Evolutionary conservation across 2,113 vertebrate species (phyloP), one percentile per base, ranked within the genome.

Genomic region (Triplophysa dalaica): DNA sequence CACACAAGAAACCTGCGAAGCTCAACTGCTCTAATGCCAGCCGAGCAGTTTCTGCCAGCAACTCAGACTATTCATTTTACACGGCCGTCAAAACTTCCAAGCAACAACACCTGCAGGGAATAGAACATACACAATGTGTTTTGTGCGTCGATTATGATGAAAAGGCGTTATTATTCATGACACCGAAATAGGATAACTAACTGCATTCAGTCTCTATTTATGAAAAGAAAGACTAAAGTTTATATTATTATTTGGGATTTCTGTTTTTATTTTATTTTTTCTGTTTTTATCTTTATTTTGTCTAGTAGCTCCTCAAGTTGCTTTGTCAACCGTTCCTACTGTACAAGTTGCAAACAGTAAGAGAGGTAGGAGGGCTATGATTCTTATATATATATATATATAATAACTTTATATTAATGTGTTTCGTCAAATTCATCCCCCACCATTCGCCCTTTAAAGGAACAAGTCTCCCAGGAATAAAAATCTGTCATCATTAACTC

Each of bases 331-430:
- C 90, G 93, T 95, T 93, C 94, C 95, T 93, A 94, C 95, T 88
- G 94, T 96, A 94, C 94, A 96, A 92, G 94, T 96, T 95, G 94
- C 95, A 94, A 96, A 96, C 94, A 95, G 95, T 94, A 96, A 97
- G 93, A 93, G 95, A 98, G 95, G 96, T 97, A 97, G 96, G 96
- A 96, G 88, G 92, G 92, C 93, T 93, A 89, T 90, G 91, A 94
- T 94, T 96, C 92, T 94, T 94, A 93, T 92, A 91, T 58, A 63
- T 58, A 63, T 16, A 50, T 29, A 29, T 29, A 29, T 29, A 29
- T 29, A 29, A 29, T 29, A 29, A 29, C 29, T 29, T 29, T 29
- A 29, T 29, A 29, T 76, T 61, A 62, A 43, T 76, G 74, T 76
- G 52, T 76, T 61, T 76, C 19, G 24, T 64, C 43, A 60, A 3